A percentile compares a stretch with the other conserved stretches of the same genome.
These are phyloP conservation scores for Aphaenogaster floridana DNA, from an alignment of 1,140 invertebrate species.

Conservation along the genomic window DNA sequence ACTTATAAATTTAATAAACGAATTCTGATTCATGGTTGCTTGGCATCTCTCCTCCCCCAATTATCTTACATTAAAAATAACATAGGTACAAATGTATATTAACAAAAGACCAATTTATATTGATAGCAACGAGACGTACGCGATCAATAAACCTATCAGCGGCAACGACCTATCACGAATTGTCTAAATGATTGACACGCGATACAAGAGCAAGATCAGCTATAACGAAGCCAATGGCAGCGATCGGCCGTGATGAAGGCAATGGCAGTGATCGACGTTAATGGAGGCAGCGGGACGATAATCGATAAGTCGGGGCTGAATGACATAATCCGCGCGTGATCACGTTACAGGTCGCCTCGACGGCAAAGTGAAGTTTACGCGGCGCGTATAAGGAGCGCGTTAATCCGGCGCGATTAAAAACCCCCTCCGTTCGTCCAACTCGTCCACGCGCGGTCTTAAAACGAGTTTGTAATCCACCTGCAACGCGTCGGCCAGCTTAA, in stretches of 20 bases:
- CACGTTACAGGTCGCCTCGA: slow-evolving; percentile 9
- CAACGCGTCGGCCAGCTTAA: slow-evolving; percentile 15
- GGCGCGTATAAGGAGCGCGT: slow-evolving; percentile 9
- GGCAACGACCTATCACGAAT: background rate
- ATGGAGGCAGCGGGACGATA: slow-evolving; percentile 3
- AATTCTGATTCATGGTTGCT: no score
- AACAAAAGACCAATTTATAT: background rate
- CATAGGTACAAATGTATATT: background rate
- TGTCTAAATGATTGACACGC: background rate
- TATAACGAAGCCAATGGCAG: background rate
- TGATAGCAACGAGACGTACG: background rate
- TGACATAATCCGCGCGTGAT: slow-evolving; percentile 36
- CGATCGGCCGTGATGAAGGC: background rate
- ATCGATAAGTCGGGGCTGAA: slow-evolving; percentile 36
- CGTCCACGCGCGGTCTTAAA: slow-evolving; percentile 12
- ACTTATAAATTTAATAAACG: no score
- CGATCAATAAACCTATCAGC: background rate
- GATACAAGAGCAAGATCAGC: slow-evolving; percentile 28
- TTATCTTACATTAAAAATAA: no score
- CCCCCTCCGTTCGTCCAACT: background rate
- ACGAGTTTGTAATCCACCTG: slow-evolving; percentile 50
- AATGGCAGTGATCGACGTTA: slow-evolving; percentile 30
- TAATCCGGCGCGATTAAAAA: slow-evolving; percentile 17
- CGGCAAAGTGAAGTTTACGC: background rate
- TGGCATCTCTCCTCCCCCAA: no score